phyloP scores from a whole-genome alignment of 2,797 vertebrate genomes.

The Hydrophis major region DNA sequence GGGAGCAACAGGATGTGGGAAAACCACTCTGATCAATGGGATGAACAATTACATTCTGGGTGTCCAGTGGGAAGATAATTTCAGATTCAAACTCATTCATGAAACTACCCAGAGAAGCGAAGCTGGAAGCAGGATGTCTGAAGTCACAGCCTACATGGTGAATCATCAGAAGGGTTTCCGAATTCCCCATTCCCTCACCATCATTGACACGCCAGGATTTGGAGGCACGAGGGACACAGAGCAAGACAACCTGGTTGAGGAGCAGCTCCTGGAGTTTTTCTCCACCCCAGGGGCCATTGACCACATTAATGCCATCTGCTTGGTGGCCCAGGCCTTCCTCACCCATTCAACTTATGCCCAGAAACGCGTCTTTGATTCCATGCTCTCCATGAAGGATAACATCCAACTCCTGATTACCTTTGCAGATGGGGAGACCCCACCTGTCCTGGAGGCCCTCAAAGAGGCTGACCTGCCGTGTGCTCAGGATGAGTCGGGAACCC shows the following conservation, averaged over 20 bases:
- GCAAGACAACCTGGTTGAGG: conserved; percentile 1
- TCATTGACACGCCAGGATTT: conserved; percentile 59
- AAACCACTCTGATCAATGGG: too few species aligned
- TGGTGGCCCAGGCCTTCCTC: neutral
- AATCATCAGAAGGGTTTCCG: neutral
- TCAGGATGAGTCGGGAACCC: too few species aligned
- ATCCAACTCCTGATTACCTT: neutral
- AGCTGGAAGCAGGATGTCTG: neutral
- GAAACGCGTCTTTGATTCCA: neutral
- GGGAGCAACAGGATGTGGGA: too few species aligned
- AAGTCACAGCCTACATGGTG: too few species aligned
- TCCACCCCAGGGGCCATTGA: neutral
- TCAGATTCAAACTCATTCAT: neutral
- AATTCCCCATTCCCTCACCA: conserved; percentile 45
- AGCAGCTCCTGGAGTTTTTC: conserved; percentile 5
- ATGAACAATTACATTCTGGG: too few species aligned
- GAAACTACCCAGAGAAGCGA: neutral
- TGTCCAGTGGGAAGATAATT: neutral
- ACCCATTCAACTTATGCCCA: too few species aligned
- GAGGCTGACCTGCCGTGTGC: too few species aligned
- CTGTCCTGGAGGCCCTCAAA: neutral
- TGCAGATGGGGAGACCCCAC: fast-evolving
- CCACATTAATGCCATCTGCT: neutral
- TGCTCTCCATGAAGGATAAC: neutral
- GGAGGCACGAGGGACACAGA: conserved; percentile 22